These are phyloP conservation scores for Bos javanicus DNA, from an alignment of 2,113 vertebrate species.

Conservation along the genomic window DNA sequence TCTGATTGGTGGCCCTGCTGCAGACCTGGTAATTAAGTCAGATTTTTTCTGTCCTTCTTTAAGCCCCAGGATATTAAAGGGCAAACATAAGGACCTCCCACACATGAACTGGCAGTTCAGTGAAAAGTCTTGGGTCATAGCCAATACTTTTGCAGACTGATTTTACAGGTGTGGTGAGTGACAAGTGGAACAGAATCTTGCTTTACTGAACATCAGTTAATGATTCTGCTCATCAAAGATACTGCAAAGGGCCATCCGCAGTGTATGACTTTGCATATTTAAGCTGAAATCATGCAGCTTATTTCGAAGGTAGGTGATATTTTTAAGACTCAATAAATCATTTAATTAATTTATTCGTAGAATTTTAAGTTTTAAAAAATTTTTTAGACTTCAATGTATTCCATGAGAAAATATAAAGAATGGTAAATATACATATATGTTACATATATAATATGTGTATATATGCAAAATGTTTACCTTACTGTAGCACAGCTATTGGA, in stretches of 20 bases:
- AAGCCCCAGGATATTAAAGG: neutral
- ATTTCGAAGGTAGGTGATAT: neutral
- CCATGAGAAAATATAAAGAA: neutral
- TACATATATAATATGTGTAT: neutral
- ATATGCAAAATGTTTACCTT: neutral
- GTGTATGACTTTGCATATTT: neutral
- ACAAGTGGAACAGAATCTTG: neutral
- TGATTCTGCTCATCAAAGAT: neutral
- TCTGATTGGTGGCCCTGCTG: neutral
- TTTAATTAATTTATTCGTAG: slow-evolving; percentile 2
- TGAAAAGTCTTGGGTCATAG: slow-evolving; percentile 12
- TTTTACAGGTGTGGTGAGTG: neutral
- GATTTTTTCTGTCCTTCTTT: neutral
- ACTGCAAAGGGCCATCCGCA: neutral
- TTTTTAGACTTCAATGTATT: neutral
- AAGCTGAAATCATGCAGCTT: neutral
- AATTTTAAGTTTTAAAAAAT: neutral
- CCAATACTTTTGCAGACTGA: slow-evolving; percentile 20
- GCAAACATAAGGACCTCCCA: slow-evolving; percentile 26
- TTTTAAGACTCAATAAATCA: slow-evolving; percentile 5
- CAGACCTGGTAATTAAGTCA: neutral
- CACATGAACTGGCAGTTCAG: neutral
- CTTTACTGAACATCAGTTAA: slow-evolving; percentile 27
- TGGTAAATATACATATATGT: neutral
- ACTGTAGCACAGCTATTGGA: neutral